Conservation (phyloP, 2,888 invertebrate genomes). For the Coelogynopora nodosa region DNA sequence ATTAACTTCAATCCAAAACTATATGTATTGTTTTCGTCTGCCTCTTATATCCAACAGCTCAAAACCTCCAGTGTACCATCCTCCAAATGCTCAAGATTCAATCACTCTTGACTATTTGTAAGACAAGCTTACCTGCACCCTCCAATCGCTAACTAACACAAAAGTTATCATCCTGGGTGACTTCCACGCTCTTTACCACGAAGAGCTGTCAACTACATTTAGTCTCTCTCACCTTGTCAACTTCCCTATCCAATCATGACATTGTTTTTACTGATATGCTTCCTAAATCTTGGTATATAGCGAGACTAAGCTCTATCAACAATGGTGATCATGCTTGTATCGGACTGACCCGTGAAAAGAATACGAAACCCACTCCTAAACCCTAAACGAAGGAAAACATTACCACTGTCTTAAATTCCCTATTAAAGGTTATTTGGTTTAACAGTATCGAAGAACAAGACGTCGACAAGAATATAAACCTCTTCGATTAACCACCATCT, state of each 20-base stretch:
- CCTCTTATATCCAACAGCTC: background rate
- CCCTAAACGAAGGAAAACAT: background rate
- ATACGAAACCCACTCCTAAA: background rate
- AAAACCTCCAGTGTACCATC: constrained; percentile 4
- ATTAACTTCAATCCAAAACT: background rate
- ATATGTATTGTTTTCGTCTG: background rate
- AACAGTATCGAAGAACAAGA: background rate
- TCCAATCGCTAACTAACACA: background rate
- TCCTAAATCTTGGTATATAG: background rate
- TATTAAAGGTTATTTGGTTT: background rate
- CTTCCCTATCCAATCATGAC: background rate
- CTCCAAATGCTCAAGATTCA: background rate
- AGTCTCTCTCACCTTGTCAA: background rate
- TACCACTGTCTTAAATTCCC: background rate
- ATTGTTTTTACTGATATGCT: constrained; percentile 7
- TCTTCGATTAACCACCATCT: background rate
- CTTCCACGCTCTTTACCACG: background rate
- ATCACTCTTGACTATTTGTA: constrained; percentile 6
- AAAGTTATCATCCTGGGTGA: background rate
- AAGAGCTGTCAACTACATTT: background rate
- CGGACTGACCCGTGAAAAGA: constrained; percentile 9
- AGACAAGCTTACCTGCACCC: background rate
- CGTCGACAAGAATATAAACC: background rate
- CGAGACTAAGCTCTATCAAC: background rate
- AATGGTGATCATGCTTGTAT: constrained; percentile 10